Evolutionary conservation across 1,140 invertebrate genomes (phyloP).

Genomic region (Bradynema listronoti): DNA sequence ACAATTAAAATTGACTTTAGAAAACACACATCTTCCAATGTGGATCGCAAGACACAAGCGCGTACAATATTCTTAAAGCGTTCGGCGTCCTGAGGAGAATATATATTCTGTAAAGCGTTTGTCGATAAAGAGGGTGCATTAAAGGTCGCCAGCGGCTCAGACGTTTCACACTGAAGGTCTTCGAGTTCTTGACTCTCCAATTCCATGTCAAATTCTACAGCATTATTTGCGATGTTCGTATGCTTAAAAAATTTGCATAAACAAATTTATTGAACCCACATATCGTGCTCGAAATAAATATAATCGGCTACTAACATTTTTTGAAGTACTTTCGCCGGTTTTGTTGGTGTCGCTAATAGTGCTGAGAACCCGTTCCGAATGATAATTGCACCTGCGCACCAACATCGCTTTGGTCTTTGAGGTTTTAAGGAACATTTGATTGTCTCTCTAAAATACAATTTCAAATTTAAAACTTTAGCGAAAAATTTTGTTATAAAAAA

Average conservation of each 20-base stretch:
- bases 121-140: slow-evolving; percentile 1
- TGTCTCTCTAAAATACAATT: slow-evolving; percentile 11
- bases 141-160: background rate
- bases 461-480: background rate
- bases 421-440: slow-evolving; percentile 1
- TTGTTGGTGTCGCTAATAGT: slow-evolving; percentile 25
- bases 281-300: background rate
- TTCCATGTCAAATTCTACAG: slow-evolving; percentile 10
- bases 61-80: slow-evolving; percentile 4
- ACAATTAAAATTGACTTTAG: background rate
- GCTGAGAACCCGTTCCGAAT: slow-evolving; percentile 49
- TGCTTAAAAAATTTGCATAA: background rate
- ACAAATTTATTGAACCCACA: background rate
- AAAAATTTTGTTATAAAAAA: background rate
- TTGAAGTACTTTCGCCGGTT: background rate
- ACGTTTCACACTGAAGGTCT: slow-evolving; percentile 1
- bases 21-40: background rate
- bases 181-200: slow-evolving; percentile 13
- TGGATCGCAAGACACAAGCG: background rate
- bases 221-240: background rate
- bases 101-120: background rate
- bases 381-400: slow-evolving; percentile 53
- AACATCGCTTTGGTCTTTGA: slow-evolving; percentile 24
- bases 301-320: slow-evolving; percentile 1
- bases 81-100: background rate